A percentile compares a stretch with the other conserved stretches of the same genome.
Evolutionary conservation across 2,888 invertebrate species (phyloP).

Genomic region (Harmothoe impar): DNA sequence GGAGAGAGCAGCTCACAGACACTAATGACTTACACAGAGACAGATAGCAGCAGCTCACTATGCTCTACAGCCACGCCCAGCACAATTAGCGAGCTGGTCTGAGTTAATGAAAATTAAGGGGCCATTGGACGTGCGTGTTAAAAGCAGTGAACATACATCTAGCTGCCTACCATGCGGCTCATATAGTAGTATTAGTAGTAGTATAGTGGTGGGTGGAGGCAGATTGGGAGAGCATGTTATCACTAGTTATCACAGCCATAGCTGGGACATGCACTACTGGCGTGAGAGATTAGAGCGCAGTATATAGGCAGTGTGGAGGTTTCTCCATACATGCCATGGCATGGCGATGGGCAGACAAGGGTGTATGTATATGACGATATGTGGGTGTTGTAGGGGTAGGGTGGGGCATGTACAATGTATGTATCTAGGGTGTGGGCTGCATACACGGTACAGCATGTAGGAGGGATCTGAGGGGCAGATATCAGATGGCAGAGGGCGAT

Average conservation of each 20-base stretch:
- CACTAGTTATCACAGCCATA: not conserved
- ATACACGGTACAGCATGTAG: too few relatives aligned
- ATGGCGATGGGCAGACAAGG: not conserved
- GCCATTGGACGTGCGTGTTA: not conserved
- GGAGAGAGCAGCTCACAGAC: not conserved
- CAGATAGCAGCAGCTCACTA: not conserved
- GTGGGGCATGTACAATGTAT: too few relatives aligned
- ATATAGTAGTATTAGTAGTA: too few relatives aligned
- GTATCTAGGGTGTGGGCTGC: too few relatives aligned
- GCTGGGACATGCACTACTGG: not conserved
- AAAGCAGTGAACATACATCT: too few relatives aligned
- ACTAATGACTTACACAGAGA: not conserved
- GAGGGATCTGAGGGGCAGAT: too few relatives aligned
- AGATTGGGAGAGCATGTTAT: not conserved
- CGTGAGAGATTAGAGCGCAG: not conserved
- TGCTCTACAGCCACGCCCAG: not conserved
- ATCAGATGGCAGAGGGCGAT: too few relatives aligned
- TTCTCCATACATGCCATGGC: too few relatives aligned
- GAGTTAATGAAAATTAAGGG: constrained; percentile 36
- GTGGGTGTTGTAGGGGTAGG: not conserved
- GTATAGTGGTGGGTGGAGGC: not conserved
- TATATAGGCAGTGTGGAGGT: not conserved
- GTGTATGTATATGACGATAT: not conserved
- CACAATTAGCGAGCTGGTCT: not conserved
- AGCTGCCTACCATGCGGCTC: too few relatives aligned